Evolutionary conservation across 2,113 vertebrate genomes (phyloP), one percentile per base, ranked within the genome.

Genomic region (Odobenus rosmarus): DNA sequence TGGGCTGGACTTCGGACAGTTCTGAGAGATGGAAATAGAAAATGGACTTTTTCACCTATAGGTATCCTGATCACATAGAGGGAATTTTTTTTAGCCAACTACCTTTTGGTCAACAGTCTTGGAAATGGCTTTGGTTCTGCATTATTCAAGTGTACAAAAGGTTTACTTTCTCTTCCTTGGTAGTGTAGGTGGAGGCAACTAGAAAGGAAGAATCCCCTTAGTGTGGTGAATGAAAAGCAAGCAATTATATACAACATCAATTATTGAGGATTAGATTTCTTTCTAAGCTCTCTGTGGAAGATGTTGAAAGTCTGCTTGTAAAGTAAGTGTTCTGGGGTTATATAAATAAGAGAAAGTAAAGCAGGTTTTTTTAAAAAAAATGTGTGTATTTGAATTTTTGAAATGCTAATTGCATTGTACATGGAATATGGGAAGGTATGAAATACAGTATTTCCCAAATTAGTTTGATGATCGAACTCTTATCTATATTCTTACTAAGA

Each of bases 151-250:
- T 95, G 12, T 61, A 81, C 13, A 51, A 61, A 77, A 95, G 33
- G 7, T 94, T 96, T 39, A 42, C 93, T 89, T 96, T 96, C 23
- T 92, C 55, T 90, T 86, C 24, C 53, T 15, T 71, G 57, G 28
- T 83, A 24, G n/a, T 87, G 33, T 72, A n/a, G 69, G 57, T 71
- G 46, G 51, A 89, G 11, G 42, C 18, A 86, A 23, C 36, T 86
- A 57, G 33, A 59, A 89, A 96, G 74, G 77, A 76, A 72, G 12
- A 94, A 36, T 55, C 19, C n/a, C 36, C 14, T 64, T 4, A 77
- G n/a, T 77, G 3, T 57, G 51, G 26, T 76, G 59, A 15, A 59
- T 69, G 39, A 76, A 80, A 64, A 81, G 36, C 21, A 88, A 80
- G 18, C 39, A 57, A 0, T 69, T 85, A 46, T 39, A 51, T 53